Evolutionary conservation across 2,888 invertebrate genomes (phyloP).

Genomic region (Drosophila siamana): DNA sequence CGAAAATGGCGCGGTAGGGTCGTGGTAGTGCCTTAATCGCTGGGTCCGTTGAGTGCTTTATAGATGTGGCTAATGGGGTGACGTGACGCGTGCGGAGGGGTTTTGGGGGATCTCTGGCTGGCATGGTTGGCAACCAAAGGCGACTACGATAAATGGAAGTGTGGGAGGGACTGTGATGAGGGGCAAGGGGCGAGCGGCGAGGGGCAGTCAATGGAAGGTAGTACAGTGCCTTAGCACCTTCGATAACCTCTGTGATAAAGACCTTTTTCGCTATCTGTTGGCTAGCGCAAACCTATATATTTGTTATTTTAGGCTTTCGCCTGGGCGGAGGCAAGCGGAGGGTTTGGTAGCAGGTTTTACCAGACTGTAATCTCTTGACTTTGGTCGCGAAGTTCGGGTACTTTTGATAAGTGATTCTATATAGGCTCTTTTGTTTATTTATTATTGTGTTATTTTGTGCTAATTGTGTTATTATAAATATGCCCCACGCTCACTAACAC

Average conservation of each 20-base stretch:
- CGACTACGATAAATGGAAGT: background rate
- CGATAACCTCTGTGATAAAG: conserved; percentile 12
- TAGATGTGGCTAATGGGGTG: too few species aligned
- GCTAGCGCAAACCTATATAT: background rate
- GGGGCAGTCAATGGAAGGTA: background rate
- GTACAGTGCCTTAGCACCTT: background rate
- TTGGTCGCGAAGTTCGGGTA: conserved; percentile 37
- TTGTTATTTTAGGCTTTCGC: background rate
- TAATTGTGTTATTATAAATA: conserved; percentile 41
- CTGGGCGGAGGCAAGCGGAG: too few species aligned
- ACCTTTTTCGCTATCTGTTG: background rate
- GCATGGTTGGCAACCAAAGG: background rate
- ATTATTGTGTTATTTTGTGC: conserved; percentile 57
- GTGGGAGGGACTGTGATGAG: background rate
- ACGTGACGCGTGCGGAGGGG: background rate
- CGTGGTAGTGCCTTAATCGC: too few species aligned
- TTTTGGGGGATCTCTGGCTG: background rate
- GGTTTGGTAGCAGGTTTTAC: conserved; percentile 16
- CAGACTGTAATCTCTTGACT: conserved; percentile 34
- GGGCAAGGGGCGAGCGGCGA: too few species aligned
- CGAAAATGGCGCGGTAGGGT: too few species aligned
- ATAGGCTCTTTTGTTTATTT: conserved; percentile 62
- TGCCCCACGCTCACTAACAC: conserved; percentile 8
- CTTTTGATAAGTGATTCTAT: conserved; percentile 44
- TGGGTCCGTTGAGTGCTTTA: too few species aligned